A percentile compares a stretch with the other conserved stretches of the same genome.
These are phyloP conservation scores for Sinelater perroti DNA, from an alignment of 2,888 invertebrate species.

Conservation along the genomic window DNA sequence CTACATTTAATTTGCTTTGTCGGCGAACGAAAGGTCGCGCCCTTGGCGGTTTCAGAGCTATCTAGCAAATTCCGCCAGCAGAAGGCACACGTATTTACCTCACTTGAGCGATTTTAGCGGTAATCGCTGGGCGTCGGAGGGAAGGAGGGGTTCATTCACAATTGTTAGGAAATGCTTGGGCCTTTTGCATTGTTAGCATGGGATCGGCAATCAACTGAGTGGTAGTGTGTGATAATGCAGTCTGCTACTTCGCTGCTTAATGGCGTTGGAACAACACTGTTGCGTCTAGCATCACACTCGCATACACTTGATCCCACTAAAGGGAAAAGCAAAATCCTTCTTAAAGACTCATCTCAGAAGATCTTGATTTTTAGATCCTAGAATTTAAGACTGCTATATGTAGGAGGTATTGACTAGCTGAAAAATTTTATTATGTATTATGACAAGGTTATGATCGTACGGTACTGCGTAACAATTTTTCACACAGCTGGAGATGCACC, in stretches of 20 bases:
- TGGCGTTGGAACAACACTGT: background rate
- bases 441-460: too few relatives aligned
- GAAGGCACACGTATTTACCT: conserved; percentile 3
- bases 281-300: background rate
- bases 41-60: background rate
- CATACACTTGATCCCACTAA: too few relatives aligned
- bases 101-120: conserved; percentile 8
- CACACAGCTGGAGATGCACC: too few relatives aligned
- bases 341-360: too few relatives aligned
- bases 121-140: background rate
- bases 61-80: conserved; percentile 1
- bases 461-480: too few relatives aligned
- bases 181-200: conserved; percentile 5
- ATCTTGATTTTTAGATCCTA: too few relatives aligned
- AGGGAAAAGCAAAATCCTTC: too few relatives aligned
- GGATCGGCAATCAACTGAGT: background rate
- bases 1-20: background rate
- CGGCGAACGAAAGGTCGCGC: background rate
- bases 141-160: background rate
- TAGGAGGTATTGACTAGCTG: too few relatives aligned
- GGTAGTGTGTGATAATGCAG: background rate
- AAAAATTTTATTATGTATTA: too few relatives aligned
- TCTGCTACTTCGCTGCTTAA: background rate
- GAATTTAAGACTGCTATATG: too few relatives aligned
- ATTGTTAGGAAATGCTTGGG: conserved; percentile 2